Conservation (phyloP, 2,797 vertebrate species). For the Sternarchorhynchus goeldii region DNA sequence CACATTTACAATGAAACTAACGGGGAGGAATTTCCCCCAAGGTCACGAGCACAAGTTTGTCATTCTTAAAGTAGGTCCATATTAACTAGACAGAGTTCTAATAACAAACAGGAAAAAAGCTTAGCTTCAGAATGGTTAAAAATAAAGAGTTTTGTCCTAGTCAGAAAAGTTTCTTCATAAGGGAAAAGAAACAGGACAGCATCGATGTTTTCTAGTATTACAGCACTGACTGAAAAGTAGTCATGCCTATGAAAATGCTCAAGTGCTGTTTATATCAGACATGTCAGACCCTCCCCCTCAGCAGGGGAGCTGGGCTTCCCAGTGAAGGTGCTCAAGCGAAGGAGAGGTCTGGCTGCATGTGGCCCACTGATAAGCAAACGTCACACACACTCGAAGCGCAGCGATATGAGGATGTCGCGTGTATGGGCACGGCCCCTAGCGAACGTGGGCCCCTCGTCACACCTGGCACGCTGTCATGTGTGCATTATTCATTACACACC, state of each 20-base stretch:
- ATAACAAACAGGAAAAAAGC: neutral
- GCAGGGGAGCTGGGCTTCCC: conserved; percentile 27
- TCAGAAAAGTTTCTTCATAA: too few species aligned
- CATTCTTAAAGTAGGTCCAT: neutral
- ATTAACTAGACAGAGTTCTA: neutral
- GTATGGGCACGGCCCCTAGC: neutral
- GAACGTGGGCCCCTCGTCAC: neutral
- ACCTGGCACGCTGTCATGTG: neutral
- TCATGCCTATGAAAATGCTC: conserved; percentile 35
- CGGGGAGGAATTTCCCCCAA: neutral
- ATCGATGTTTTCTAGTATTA: conserved; percentile 13
- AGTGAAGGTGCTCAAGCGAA: conserved; percentile 29
- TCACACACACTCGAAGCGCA: conserved; percentile 1
- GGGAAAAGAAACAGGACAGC: too few species aligned
- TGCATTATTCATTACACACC: neutral
- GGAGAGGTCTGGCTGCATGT: conserved; percentile 59
- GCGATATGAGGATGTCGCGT: conserved; percentile 27
- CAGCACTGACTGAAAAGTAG: conserved; percentile 12
- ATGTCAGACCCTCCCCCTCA: conserved; percentile 4
- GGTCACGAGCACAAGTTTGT: neutral
- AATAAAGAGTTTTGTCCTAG: neutral
- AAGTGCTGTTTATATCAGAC: conserved; percentile 34
- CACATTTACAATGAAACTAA: neutral
- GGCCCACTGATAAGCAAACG: conserved; percentile 66
- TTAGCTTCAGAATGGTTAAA: neutral